A percentile compares a stretch with the other conserved stretches of the same genome.
These are phyloP conservation scores for Drosophila lacicola DNA, from an alignment of 2,888 invertebrate species.

Conservation along the genomic window DNA sequence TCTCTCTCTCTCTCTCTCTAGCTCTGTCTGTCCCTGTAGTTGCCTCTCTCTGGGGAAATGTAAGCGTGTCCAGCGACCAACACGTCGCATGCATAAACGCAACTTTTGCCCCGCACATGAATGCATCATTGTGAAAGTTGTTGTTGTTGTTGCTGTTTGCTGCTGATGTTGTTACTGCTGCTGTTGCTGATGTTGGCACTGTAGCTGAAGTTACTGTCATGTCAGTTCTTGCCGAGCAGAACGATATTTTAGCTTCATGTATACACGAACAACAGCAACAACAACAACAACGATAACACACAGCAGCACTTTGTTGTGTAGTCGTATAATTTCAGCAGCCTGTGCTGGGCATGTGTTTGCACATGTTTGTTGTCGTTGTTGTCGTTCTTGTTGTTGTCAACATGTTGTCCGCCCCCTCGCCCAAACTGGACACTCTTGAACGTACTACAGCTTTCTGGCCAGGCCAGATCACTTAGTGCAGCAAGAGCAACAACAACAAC, in stretches of 20 bases:
- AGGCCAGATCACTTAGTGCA: conserved; percentile 51
- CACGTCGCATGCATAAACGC: conserved; percentile 67
- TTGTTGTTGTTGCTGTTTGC: conserved; percentile 34
- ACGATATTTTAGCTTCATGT: conserved; percentile 71
- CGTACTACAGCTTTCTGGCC: conserved; percentile 28
- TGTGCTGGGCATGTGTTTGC: conserved; percentile 41
- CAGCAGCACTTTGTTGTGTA: conserved; percentile 32
- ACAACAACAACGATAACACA: conserved; percentile 24
- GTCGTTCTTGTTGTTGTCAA: conserved; percentile 47
- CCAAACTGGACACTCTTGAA: conserved; percentile 52
- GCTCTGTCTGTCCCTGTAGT: not conserved
- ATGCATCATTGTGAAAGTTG: conserved; percentile 38
- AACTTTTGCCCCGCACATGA: conserved; percentile 61
- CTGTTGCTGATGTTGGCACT: conserved; percentile 40
- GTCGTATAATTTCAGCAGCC: conserved; percentile 59
- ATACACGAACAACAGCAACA: conserved; percentile 54
- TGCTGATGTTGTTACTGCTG: conserved; percentile 28
- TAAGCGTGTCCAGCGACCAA: conserved; percentile 56
- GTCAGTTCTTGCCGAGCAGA: conserved; percentile 71
- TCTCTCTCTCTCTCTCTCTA: not conserved
- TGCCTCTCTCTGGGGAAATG: conserved; percentile 28
- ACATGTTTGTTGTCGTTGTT: conserved; percentile 41
- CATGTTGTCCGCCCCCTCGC: conserved; percentile 43
- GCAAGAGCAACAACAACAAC: conserved; percentile 21
- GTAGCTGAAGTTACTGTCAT: conserved; percentile 67